Evolutionary conservation across 2,797 vertebrate species (phyloP).

Genomic region (Sebastolobus altivelis): DNA sequence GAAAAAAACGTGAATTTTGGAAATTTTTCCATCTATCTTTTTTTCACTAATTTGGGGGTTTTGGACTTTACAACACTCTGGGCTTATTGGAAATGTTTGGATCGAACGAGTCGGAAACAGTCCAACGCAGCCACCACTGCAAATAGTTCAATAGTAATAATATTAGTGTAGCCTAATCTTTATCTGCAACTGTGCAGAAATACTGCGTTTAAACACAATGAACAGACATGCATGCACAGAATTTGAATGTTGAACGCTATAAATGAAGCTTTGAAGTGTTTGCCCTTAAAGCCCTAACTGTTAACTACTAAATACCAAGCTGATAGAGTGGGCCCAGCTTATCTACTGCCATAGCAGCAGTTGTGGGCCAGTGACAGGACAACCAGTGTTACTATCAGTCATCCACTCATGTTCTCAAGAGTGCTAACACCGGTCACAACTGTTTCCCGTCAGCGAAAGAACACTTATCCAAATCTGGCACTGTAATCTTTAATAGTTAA

Average conservation of each 20-base stretch:
- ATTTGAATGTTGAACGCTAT: not conserved
- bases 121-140: too few relatives aligned
- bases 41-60: too few relatives aligned
- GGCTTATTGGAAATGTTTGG: too few relatives aligned
- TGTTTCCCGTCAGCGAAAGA: constrained; percentile 26
- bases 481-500: not conserved
- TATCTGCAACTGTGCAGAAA: too few relatives aligned
- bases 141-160: too few relatives aligned
- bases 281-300: not conserved
- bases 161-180: not conserved
- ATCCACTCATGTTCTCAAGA: constrained; percentile 53
- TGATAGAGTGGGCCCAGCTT: constrained; percentile 39
- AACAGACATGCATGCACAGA: not conserved
- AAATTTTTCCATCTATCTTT: too few relatives aligned
- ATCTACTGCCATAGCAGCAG: constrained; percentile 45
- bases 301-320: constrained; percentile 18
- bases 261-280: not conserved
- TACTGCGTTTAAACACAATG: too few relatives aligned
- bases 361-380: constrained; percentile 36
- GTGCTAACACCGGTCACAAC: constrained; percentile 41
- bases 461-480: not conserved
- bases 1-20: too few relatives aligned
- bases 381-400: constrained; percentile 52
- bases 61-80: too few relatives aligned
- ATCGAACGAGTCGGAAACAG: too few relatives aligned